Percentiles rank a stretch among this genome's conserved stretches.
phyloP scores from a whole-genome alignment of 2,888 invertebrate genomes.

The Coleophora deauratella region DNA sequence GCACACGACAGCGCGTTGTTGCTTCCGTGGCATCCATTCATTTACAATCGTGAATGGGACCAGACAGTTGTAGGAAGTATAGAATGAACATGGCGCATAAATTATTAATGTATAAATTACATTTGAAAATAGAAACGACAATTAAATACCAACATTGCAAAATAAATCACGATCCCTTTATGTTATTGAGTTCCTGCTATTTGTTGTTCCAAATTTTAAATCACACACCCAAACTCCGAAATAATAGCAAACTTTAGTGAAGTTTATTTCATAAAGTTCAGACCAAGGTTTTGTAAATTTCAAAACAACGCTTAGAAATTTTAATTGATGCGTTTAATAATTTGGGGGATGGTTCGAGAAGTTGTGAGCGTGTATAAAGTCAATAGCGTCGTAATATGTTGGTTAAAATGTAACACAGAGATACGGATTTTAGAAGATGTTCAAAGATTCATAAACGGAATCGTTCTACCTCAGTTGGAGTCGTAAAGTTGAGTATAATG shows the following conservation, averaged over 20 bases:
- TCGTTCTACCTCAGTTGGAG: conserved; percentile 52
- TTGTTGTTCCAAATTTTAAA: conserved; percentile 33
- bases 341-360: not conserved
- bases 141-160: conserved; percentile 38
- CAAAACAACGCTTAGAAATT: conserved; percentile 14
- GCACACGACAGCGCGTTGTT: conserved; percentile 59
- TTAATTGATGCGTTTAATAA: conserved; percentile 15
- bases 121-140: conserved; percentile 41
- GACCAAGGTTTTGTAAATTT: conserved; percentile 18
- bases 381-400: conserved; percentile 1
- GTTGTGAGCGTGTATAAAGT: not conserved
- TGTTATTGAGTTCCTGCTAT: conserved; percentile 29
- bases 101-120: conserved; percentile 47
- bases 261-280: conserved; percentile 22
- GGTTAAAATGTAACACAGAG: conserved; percentile 33
- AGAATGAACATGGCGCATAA: conserved; percentile 36
- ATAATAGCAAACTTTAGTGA: conserved; percentile 16
- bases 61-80: conserved; percentile 44
- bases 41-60: conserved; percentile 63
- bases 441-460: conserved; percentile 67
- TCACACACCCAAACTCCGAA: conserved; percentile 4
- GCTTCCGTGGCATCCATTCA: conserved; percentile 67
- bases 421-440: conserved; percentile 59
- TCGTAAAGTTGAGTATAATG: conserved; percentile 65
- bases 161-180: conserved; percentile 36